Evolutionary conservation across 2,113 vertebrate genomes (phyloP).

Genomic region (Cololabis saira): DNA sequence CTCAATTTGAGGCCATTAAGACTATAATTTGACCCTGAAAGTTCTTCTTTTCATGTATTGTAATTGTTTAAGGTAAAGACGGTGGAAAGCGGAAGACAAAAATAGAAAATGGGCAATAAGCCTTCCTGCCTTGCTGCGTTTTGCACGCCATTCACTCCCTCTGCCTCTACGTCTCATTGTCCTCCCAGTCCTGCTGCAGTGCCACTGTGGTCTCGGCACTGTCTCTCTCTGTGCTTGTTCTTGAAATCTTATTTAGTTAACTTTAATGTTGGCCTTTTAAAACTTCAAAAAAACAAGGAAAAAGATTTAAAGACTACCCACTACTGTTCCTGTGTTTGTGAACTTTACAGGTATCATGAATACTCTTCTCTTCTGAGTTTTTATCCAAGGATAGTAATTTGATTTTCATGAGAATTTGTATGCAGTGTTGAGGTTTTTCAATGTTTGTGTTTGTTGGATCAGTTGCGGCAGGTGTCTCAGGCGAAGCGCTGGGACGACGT

Average conservation of each 20-base stretch:
- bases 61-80: constrained; percentile 43
- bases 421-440: background rate
- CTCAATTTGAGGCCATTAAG: constrained; percentile 23
- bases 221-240: constrained; percentile 37
- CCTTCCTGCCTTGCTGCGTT: constrained; percentile 26
- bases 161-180: constrained; percentile 35
- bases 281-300: background rate
- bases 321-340: constrained; percentile 17
- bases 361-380: constrained; percentile 9
- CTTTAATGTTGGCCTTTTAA: constrained; percentile 6
- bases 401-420: background rate
- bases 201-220: constrained; percentile 46
- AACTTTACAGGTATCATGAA: constrained; percentile 10
- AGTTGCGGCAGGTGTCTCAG: constrained; percentile 82
- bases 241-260: constrained; percentile 35
- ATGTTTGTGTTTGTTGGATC: constrained; percentile 39
- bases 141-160: constrained; percentile 49
- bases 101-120: constrained; percentile 21
- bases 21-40: constrained; percentile 29
- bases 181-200: constrained; percentile 42
- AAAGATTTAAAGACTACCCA: background rate
- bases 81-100: constrained; percentile 8
- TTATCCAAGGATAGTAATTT: constrained; percentile 18
- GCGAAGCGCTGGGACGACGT: constrained; percentile 76
- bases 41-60: constrained; percentile 27